phyloP scores from a whole-genome alignment of 1,140 invertebrate species.

The Paralvinella palmiformis region DNA sequence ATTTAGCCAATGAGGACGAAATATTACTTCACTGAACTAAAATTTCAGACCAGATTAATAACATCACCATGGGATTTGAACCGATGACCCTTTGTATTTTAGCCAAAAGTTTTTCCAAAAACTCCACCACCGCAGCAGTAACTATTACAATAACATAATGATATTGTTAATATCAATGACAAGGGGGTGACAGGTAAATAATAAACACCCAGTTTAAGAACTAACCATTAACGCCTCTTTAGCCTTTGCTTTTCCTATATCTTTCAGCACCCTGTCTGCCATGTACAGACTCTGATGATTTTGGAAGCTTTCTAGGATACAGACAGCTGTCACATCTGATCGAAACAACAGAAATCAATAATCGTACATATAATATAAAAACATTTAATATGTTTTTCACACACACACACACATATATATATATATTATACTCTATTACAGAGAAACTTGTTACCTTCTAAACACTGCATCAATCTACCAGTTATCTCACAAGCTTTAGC shows the following conservation, averaged over 20 bases:
- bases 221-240: conserved; percentile 39
- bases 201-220: neutral
- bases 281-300: conserved; percentile 69
- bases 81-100: too few species aligned
- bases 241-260: conserved; percentile 56
- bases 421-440: conserved; percentile 1
- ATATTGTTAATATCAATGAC: too few species aligned
- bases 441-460: conserved; percentile 59
- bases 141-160: too few species aligned
- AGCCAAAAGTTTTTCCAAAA: too few species aligned
- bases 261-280: conserved; percentile 80
- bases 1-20: too few species aligned
- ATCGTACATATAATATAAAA: neutral
- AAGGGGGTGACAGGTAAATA: too few species aligned
- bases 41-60: too few species aligned
- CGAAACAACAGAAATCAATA: conserved; percentile 16
- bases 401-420: neutral
- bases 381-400: conserved; percentile 5
- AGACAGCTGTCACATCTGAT: conserved; percentile 83
- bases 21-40: too few species aligned
- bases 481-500: conserved; percentile 75
- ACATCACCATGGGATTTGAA: too few species aligned
- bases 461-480: conserved; percentile 67
- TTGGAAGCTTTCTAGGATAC: conserved; percentile 80
- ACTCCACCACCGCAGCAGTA: too few species aligned